Conservation (phyloP, 2,113 vertebrate species). For the Uropsilus gracilis region DNA sequence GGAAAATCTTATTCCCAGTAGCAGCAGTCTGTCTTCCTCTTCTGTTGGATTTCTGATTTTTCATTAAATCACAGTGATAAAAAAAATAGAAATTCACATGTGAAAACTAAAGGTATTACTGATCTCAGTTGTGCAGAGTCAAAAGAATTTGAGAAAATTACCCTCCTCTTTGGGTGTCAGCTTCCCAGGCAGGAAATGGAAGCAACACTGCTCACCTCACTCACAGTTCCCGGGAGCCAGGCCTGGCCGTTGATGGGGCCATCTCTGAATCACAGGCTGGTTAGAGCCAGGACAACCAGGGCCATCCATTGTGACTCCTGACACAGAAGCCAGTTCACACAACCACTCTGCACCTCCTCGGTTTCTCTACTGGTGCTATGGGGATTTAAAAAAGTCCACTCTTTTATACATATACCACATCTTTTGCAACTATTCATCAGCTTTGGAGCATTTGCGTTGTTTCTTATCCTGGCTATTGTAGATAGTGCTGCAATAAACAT, state of each 20-base stretch:
- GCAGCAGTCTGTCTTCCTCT: background rate
- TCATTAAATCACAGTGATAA: no score
- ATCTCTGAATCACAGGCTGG: background rate
- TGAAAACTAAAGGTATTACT: background rate
- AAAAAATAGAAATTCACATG: background rate
- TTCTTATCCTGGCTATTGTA: no score
- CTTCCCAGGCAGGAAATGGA: background rate
- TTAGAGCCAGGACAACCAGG: fast-evolving
- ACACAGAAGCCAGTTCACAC: background rate
- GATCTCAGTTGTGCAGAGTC: background rate
- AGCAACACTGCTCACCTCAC: background rate
- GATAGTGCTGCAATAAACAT: no score
- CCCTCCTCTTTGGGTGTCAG: background rate
- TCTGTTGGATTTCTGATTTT: background rate
- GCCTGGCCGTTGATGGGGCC: background rate
- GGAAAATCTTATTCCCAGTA: background rate
- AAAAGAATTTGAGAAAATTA: background rate
- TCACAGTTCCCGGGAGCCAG: background rate
- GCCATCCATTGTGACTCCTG: background rate
- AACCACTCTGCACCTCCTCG: background rate
- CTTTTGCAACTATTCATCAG: no score
- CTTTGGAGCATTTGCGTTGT: no score
- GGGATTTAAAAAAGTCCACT: background rate
- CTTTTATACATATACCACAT: no score
- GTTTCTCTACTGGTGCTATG: background rate